Percentiles rank a stretch among this genome's conserved stretches.
phyloP scores from a whole-genome alignment of 1,140 invertebrate genomes.

The Bombus pyrosoma region DNA sequence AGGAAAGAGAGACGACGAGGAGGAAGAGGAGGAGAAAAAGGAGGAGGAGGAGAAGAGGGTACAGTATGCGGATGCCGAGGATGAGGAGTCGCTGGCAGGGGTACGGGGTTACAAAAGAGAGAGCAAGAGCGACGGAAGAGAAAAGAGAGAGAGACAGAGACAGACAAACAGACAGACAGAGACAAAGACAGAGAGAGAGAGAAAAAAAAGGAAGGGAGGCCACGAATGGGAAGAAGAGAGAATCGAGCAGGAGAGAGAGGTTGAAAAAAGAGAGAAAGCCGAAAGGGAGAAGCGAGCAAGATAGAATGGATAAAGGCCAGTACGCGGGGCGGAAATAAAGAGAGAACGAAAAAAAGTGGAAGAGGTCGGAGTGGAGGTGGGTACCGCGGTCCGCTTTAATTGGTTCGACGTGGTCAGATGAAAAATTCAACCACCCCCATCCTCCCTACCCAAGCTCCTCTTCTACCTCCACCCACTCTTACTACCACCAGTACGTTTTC shows the following conservation, averaged over 20 bases:
- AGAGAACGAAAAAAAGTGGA: conserved; percentile 72
- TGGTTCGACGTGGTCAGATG: conserved; percentile 82
- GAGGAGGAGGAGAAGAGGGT: neutral
- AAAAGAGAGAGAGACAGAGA: neutral
- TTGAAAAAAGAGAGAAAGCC: conserved; percentile 17
- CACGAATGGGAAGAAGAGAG: conserved; percentile 33
- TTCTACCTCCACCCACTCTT: conserved; percentile 38
- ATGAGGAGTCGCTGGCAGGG: conserved; percentile 34
- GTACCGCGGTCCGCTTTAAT: conserved; percentile 80
- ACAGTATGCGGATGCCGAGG: conserved; percentile 36
- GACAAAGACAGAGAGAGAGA: conserved; percentile 43
- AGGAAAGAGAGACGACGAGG: neutral
- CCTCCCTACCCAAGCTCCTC: conserved; percentile 42
- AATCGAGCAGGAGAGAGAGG: neutral
- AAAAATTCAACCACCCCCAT: conserved; percentile 79
- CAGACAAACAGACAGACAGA: neutral
- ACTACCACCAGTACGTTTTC: conserved; percentile 36
- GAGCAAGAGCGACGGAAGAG: conserved; percentile 34
- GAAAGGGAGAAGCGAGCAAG: conserved; percentile 15
- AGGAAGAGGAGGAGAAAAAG: neutral
- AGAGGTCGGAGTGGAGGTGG: conserved; percentile 71
- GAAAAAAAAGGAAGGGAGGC: neutral
- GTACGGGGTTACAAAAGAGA: conserved; percentile 21
- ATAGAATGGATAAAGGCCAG: conserved; percentile 70
- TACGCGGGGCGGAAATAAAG: conserved; percentile 74